phyloP scores from a whole-genome alignment of 2,797 vertebrate genomes.

The Brachymystax lenok region DNA sequence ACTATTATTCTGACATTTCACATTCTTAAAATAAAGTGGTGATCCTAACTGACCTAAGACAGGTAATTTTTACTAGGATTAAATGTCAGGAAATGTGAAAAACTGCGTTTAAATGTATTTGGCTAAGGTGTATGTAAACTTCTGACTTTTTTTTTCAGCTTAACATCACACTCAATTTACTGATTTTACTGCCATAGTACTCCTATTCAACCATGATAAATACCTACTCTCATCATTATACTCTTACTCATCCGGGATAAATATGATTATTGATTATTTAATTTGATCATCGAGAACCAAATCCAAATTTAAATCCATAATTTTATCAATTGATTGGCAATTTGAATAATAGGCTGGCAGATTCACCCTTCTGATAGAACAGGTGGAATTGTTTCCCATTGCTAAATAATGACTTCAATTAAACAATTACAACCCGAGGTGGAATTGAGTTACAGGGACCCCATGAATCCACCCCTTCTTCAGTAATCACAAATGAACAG shows the following conservation, averaged over 20 bases:
- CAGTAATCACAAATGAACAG: constrained; percentile 74
- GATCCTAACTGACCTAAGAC: too few species aligned
- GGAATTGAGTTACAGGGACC: constrained; percentile 75
- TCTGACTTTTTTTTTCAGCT: background rate
- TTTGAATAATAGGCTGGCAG: constrained; percentile 35
- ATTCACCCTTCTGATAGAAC: constrained; percentile 53
- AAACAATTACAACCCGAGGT: constrained; percentile 72
- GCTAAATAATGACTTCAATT: constrained; percentile 79
- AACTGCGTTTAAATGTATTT: too few species aligned
- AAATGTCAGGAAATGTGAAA: too few species aligned
- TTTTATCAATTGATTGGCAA: constrained; percentile 8
- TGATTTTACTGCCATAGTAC: background rate
- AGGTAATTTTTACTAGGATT: too few species aligned
- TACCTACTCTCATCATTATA: background rate
- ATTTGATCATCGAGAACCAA: background rate
- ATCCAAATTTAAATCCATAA: constrained; percentile 23
- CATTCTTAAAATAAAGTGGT: too few species aligned
- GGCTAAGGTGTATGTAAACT: too few species aligned
- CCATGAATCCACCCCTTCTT: constrained; percentile 61
- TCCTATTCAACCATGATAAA: background rate
- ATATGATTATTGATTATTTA: background rate
- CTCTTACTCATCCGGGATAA: background rate
- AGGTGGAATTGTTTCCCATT: constrained; percentile 74
- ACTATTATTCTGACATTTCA: too few species aligned
- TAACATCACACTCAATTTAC: background rate